Evolutionary conservation across 2,888 invertebrate genomes (phyloP), one percentile per base, ranked within the genome.

Genomic region (Pycnomerus fuliginosus): DNA sequence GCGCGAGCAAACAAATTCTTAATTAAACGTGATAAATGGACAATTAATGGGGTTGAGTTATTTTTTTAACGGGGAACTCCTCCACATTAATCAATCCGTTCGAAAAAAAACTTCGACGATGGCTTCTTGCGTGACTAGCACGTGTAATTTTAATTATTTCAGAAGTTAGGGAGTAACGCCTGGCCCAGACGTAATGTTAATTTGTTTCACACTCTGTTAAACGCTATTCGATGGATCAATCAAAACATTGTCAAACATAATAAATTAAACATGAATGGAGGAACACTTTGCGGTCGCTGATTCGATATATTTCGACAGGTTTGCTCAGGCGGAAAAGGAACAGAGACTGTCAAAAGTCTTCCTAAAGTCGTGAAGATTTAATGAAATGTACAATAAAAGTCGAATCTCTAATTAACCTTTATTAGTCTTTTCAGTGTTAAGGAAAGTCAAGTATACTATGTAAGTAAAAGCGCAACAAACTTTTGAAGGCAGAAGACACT

Each of bases 181-280:
- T 51, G 53, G 46, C 39, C 48, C 33, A 52, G 50, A 50, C 53
- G 37, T 50, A 52, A 44, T 54, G 55, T 56, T 57, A 60, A 60
- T 52, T 48, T 48, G 44, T 47, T 49, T 53, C 47, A 51, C 53
- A 49, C 48, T 51, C 38, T 46, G 51, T 47, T 53, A 48, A 44
- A 40, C 35, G 46, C 44, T 16, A 45, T 44, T 49, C 48, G 40
- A 50, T 43, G 49, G 55, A 63, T 64, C 61, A 61, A 58, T 62
- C 61, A 62, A 58, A 61, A 59, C 56, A 56, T 59, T 59, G 54
- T 56, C 60, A 56, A 62, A 59, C 50, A 55, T 59, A 53, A 62
- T 62, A 62, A 62, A 62, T 64, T 60, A 64, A 60, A 61, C 59
- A 60, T 60, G 48, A 53, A n/a, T n/a, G n/a, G n/a, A n/a, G n/a